Evolutionary conservation across 2,797 vertebrate genomes (phyloP).

Genomic region (Pangasius larnaudii): DNA sequence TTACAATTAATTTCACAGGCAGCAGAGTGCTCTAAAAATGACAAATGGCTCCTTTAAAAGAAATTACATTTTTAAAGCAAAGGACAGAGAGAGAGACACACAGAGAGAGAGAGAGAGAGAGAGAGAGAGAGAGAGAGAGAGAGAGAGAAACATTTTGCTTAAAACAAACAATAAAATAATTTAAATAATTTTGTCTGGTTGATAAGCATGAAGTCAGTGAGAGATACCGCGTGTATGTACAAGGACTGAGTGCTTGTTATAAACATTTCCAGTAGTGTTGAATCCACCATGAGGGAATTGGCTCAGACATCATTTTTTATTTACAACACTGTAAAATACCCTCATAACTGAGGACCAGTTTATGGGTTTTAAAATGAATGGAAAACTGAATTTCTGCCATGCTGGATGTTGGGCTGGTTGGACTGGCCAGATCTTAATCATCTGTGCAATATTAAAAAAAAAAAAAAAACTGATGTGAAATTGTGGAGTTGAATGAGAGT

Average conservation of each 20-base stretch:
- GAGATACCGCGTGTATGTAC: slow-evolving; percentile 11
- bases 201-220: not conserved
- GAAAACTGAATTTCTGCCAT: not conserved
- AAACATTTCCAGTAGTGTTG: not conserved
- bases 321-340: slow-evolving; percentile 17
- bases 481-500: not conserved
- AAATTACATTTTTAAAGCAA: not conserved
- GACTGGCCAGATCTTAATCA: not conserved
- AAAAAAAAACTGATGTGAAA: not conserved
- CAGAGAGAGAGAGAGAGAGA: not conserved
- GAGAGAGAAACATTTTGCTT: not conserved
- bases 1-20: not conserved
- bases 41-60: not conserved
- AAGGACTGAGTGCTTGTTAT: not conserved
- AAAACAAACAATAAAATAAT: not conserved
- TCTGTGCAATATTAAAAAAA: too few species aligned
- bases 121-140: not conserved
- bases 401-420: not conserved
- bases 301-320: not conserved
- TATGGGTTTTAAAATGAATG: slow-evolving; percentile 6
- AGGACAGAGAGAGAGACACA: not conserved
- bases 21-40: not conserved
- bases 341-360: slow-evolving; percentile 2
- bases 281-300: not conserved
- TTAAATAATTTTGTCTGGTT: not conserved